phyloP scores from a whole-genome alignment of 2,113 vertebrate species.

The Callochromis pleurospilus region DNA sequence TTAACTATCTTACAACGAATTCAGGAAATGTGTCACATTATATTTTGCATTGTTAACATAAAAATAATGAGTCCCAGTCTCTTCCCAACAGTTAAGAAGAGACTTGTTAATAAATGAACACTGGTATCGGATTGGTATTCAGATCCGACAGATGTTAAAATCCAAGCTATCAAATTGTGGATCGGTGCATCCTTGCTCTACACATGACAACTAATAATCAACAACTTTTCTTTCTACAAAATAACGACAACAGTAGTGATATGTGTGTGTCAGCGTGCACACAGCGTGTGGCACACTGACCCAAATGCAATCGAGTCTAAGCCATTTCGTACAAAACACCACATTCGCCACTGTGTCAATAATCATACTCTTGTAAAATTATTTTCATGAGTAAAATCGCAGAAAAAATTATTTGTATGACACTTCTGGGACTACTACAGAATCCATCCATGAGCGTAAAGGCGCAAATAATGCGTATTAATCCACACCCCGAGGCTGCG shows the following conservation, averaged over 20 bases:
- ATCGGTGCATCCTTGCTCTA: neutral
- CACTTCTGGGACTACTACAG: neutral
- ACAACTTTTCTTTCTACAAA: neutral
- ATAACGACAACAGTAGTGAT: neutral
- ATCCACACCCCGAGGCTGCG: neutral
- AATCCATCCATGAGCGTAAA: neutral
- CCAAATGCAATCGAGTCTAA: constrained; percentile 11
- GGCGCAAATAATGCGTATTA: neutral
- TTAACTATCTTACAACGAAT: rapidly evolving
- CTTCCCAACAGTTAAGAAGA: neutral
- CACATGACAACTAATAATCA: neutral
- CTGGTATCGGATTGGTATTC: neutral
- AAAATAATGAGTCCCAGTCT: neutral
- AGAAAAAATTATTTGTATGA: neutral
- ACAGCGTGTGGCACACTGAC: constrained; percentile 32
- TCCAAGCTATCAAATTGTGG: neutral
- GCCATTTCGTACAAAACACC: neutral
- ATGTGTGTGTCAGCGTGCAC: rapidly evolving
- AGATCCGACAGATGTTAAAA: neutral
- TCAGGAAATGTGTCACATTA: rapidly evolving
- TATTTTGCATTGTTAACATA: neutral
- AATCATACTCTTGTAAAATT: neutral
- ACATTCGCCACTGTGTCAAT: neutral
- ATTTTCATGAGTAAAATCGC: neutral
- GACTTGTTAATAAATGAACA: neutral